Base-by-base conservation (phyloP, 2,797 vertebrate species). In the Sebastes cheni region DNA sequence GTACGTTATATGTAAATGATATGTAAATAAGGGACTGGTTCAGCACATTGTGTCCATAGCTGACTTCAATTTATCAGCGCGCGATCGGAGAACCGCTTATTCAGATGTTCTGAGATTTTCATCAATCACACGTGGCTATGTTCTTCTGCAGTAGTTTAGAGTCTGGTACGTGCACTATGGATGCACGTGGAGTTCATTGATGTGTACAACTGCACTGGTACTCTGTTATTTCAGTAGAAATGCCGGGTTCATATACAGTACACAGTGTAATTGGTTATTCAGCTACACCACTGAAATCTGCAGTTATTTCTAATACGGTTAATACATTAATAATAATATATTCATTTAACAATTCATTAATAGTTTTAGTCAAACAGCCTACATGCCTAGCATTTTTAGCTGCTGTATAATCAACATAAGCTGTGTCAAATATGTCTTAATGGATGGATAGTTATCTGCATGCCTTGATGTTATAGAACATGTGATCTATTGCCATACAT, bases 1-100 rank as follows among this genome's bases (percentile, higher is more conserved):
- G 9, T 60, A 66, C 54, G 39, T 67, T 66, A 25, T 79, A 81
- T 89, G 69, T 81, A 83, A 86, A 88, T 86, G 60, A 32, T 32
- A 87, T 89, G 80, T 81, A 88, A 89, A 87, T 85, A 68, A 80
- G 66, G 54, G 18, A 14, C 46, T 65, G 20, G 34, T 39, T 84
- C 54, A 77, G 83, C 75, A 67, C 77, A 22, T 36, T 39, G 50
- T 76, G 46, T 81, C 65, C 61, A 59, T 55, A 32, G 67, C 29
- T 36, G 42, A 84, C 50, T 82, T 30, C 13, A 46, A 56, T 81
- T 73, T 55, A 65, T 86, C 75, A 80, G 11, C 4, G 39, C 68
- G 36, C 11, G 8, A 72, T 68, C 50, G 61, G 67, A 83, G 79
- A 65, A 70, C 34, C 1, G 9, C 60, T 52, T 14, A 32, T 79